Conservation (phyloP, 2,797 vertebrate species). For the Vireo griseus region DNA sequence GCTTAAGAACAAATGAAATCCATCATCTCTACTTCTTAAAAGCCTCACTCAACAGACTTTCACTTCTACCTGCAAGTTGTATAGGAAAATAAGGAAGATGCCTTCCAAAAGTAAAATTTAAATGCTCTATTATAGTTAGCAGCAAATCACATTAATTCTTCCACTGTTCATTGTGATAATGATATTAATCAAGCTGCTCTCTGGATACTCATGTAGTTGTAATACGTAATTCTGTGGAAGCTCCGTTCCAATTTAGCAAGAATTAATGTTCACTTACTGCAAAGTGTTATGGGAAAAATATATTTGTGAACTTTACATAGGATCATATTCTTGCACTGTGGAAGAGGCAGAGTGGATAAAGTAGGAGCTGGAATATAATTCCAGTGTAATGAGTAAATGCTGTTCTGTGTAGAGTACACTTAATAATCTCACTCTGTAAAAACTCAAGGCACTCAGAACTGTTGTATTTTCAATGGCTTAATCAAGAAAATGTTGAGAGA, state of each 20-base stretch:
- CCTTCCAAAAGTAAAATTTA: constrained; percentile 53
- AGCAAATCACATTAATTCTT: constrained; percentile 59
- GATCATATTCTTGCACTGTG: neutral
- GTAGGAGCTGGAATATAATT: neutral
- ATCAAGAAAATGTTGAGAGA: constrained; percentile 22
- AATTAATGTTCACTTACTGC: constrained; percentile 48
- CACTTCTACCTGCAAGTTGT: neutral
- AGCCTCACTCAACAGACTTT: neutral
- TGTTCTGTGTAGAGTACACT: neutral
- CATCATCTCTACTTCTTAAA: neutral
- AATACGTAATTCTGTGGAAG: constrained; percentile 20
- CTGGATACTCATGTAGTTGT: neutral
- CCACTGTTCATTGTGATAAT: constrained; percentile 45
- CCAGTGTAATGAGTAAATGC: neutral
- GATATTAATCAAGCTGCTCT: constrained; percentile 43
- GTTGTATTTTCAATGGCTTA: neutral
- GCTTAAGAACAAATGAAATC: neutral
- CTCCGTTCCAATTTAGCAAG: constrained; percentile 1
- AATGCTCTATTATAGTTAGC: constrained; percentile 15
- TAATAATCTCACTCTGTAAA: neutral
- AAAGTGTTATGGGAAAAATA: constrained; percentile 17
- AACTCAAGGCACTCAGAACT: neutral
- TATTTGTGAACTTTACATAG: neutral
- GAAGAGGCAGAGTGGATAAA: neutral
- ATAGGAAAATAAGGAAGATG: neutral